These are phyloP conservation scores for Heliconius hortense DNA, from an alignment of 2,888 invertebrate genomes.

Conservation along the genomic window DNA sequence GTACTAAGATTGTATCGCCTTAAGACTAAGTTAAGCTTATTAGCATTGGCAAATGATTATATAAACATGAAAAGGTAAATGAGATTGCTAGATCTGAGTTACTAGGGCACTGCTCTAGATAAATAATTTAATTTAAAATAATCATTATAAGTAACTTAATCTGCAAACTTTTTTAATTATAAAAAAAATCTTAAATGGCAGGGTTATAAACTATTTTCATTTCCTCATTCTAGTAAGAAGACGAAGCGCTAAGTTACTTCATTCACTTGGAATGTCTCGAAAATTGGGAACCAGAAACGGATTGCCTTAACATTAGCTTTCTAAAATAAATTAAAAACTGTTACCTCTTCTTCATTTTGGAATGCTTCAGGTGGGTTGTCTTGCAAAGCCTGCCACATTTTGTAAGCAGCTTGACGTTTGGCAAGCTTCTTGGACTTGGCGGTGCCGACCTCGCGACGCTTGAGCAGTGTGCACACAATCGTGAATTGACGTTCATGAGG, in stretches of 20 bases:
- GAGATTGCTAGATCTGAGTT: neutral
- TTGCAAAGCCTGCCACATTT: constrained; percentile 94
- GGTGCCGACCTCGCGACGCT: constrained; percentile 91
- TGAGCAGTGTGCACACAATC: constrained; percentile 93
- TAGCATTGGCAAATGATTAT: constrained; percentile 12
- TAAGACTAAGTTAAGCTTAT: constrained; percentile 21
- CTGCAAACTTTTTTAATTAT: neutral
- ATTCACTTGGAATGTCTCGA: neutral
- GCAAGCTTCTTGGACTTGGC: constrained; percentile 98
- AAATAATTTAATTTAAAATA: constrained; percentile 7
- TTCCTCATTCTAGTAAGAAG: too few species aligned
- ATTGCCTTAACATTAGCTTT: neutral
- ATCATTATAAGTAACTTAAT: neutral
- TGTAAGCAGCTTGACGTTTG: constrained; percentile 96
- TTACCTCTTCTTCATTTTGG: constrained; percentile 86
- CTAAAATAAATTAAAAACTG: neutral
- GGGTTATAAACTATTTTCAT: too few species aligned
- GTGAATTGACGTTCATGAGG: constrained; percentile 97
- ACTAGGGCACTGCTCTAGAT: constrained; percentile 14
- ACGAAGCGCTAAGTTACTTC: too few species aligned
- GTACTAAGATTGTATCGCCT: constrained; percentile 12
- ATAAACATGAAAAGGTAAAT: constrained; percentile 11
- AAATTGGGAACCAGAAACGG: neutral
- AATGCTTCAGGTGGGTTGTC: constrained; percentile 88
- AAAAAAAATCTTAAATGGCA: too few species aligned